A percentile compares a stretch with the other conserved stretches of the same genome.
Evolutionary conservation across 2,113 vertebrate species (phyloP).

Genomic region (Genyomyrus donnyi): DNA sequence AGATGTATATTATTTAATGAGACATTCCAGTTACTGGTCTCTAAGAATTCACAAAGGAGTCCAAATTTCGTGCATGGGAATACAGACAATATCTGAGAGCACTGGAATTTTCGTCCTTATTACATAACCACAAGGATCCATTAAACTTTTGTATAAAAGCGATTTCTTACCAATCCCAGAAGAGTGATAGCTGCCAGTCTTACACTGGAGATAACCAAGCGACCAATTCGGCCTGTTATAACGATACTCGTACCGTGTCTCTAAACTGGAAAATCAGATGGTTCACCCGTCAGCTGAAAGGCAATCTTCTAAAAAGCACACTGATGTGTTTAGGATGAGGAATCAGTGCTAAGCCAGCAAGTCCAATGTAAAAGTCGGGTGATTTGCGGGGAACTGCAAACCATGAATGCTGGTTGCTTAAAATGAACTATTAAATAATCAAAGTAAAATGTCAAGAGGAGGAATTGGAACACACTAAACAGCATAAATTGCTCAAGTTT

Average conservation of each 20-base stretch:
- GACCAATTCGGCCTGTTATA: slow-evolving; percentile 29
- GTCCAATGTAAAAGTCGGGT: slow-evolving; percentile 53
- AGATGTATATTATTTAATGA: background rate
- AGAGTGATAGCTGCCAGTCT: background rate
- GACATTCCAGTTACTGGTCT: background rate
- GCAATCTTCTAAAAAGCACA: slow-evolving; percentile 57
- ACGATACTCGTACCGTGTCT: slow-evolving; percentile 30
- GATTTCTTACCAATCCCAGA: background rate
- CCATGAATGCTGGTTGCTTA: slow-evolving; percentile 55
- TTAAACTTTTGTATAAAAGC: slow-evolving; percentile 23
- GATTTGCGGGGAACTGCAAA: slow-evolving; percentile 60
- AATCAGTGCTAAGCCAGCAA: slow-evolving; percentile 53
- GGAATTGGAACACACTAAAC: slow-evolving; percentile 20
- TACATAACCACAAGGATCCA: slow-evolving; percentile 43
- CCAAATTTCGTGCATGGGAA: background rate
- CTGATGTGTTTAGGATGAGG: slow-evolving; percentile 55
- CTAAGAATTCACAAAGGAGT: background rate
- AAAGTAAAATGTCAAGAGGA: slow-evolving; percentile 28
- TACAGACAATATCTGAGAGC: background rate
- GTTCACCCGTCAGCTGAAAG: slow-evolving; percentile 42
- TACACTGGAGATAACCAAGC: background rate
- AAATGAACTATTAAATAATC: slow-evolving; percentile 32
- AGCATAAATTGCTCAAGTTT: slow-evolving; percentile 58
- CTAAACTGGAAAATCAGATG: slow-evolving; percentile 19
- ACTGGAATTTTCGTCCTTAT: background rate